Percentiles rank a stretch among this genome's conserved stretches.
phyloP scores from a whole-genome alignment of 2,888 invertebrate species.

The Terebella lapidaria region DNA sequence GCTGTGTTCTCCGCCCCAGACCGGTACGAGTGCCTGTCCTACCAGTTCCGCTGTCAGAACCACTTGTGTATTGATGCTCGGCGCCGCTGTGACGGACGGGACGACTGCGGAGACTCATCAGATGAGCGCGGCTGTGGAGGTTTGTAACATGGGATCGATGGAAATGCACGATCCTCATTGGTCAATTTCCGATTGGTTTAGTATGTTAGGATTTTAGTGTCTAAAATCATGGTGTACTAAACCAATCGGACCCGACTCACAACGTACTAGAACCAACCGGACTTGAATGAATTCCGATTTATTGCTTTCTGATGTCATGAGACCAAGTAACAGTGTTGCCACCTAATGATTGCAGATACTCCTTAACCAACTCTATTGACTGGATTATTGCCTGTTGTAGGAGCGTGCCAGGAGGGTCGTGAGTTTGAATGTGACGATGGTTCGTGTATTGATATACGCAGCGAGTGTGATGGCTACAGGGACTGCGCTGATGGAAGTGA shows the following conservation, averaged over 20 bases:
- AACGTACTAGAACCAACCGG: too few species aligned
- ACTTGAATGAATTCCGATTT: too few species aligned
- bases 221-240: too few species aligned
- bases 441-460: constrained; percentile 9
- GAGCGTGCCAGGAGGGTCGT: neutral
- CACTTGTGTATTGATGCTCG: neutral
- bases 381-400: neutral
- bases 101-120: neutral
- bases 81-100: neutral
- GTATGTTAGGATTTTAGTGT: too few species aligned
- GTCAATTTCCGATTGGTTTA: too few species aligned
- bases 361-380: too few species aligned
- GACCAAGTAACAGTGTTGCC: too few species aligned
- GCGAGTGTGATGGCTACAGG: constrained; percentile 73
- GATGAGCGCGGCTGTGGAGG: neutral
- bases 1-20: neutral
- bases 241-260: too few species aligned
- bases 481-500: constrained; percentile 91
- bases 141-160: neutral
- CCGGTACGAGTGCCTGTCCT: neutral
- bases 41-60: neutral
- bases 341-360: too few species aligned
- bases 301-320: too few species aligned
- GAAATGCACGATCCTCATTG: too few species aligned
- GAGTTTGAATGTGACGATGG: constrained; percentile 1